These are phyloP conservation scores for Pseudocheirus occidentalis DNA, from an alignment of 2,797 vertebrate species.

Conservation along the genomic window DNA sequence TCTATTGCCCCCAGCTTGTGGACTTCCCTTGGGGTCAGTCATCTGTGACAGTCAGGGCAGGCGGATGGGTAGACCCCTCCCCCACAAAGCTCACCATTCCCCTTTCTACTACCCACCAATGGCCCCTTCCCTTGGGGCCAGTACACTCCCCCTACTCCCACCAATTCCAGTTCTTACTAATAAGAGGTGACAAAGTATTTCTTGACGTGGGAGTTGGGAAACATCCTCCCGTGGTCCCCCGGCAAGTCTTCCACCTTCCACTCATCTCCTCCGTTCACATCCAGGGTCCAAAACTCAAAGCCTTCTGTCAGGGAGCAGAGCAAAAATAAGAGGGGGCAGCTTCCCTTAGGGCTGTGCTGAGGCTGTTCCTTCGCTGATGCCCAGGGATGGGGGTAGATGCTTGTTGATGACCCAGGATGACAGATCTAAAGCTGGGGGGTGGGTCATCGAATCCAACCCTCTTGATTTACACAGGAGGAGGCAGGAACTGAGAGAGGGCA, in stretches of 20 bases:
- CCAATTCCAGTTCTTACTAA: slow-evolving; percentile 82
- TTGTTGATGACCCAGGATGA: neutral
- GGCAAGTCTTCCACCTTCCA: slow-evolving; percentile 88
- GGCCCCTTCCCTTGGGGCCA: neutral
- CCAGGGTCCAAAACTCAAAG: slow-evolving; percentile 87
- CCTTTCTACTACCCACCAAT: neutral
- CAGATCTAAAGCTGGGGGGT: neutral
- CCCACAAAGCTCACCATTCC: neutral
- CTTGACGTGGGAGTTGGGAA: slow-evolving; percentile 83
- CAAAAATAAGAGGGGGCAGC: neutral
- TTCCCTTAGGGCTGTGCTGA: neutral
- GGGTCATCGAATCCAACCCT: neutral
- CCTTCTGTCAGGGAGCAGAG: slow-evolving; percentile 81
- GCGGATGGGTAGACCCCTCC: neutral
- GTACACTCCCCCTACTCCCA: neutral
- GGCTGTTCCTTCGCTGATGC: neutral
- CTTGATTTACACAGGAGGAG: neutral
- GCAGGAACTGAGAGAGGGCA: neutral
- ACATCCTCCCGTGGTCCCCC: slow-evolving; percentile 74
- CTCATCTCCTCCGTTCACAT: slow-evolving; percentile 85
- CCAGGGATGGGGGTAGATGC: neutral
- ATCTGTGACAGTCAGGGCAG: neutral
- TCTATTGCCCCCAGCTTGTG: neutral
- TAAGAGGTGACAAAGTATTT: slow-evolving; percentile 94
- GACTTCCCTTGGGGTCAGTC: neutral